Evolutionary conservation across 1,140 invertebrate species (phyloP).

Genomic region (Drosophila nigrodunni): DNA sequence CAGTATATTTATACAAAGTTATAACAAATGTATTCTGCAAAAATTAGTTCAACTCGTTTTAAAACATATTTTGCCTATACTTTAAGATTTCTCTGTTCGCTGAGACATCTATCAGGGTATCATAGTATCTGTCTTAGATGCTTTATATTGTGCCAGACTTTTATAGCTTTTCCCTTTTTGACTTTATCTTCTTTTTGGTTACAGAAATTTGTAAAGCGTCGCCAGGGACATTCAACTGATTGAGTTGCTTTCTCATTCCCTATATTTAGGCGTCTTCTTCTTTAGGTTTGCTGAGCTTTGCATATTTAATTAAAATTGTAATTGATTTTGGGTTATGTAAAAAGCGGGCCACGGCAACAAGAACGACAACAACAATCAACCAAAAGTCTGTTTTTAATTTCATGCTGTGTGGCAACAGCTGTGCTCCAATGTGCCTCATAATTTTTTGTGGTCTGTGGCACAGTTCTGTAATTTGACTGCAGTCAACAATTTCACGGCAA

Average conservation of each 20-base stretch:
- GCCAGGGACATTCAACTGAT: slow-evolving; percentile 64
- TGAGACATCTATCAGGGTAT: no score
- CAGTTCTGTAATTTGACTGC: slow-evolving; percentile 74
- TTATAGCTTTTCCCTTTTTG: slow-evolving; percentile 27
- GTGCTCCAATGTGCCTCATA: slow-evolving; percentile 75
- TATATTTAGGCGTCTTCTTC: slow-evolving; percentile 27
- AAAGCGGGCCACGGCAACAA: slow-evolving; percentile 67
- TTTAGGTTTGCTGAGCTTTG: slow-evolving; percentile 61
- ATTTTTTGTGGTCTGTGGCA: slow-evolving; percentile 75
- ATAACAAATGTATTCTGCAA: no score
- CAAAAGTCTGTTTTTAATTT: slow-evolving; percentile 77
- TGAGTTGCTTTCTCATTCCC: slow-evolving; percentile 55
- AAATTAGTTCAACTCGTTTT: no score
- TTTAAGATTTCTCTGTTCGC: no score
- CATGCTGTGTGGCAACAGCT: slow-evolving; percentile 53
- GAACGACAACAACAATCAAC: slow-evolving; percentile 26
- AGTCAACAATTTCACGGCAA: slow-evolving; percentile 67
- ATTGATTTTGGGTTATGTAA: slow-evolving; percentile 82
- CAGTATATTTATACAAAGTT: no score
- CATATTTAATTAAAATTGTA: slow-evolving; percentile 82
- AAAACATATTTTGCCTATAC: no score
- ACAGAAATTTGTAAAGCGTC: slow-evolving; percentile 18
- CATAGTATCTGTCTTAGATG: no score
- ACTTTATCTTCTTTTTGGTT: slow-evolving; percentile 4
- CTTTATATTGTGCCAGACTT: slow-evolving; percentile 7